A percentile compares a stretch with the other conserved stretches of the same genome.
These are phyloP conservation scores for Ptyas mucosa DNA, from an alignment of 2,113 vertebrate species.

Conservation along the genomic window DNA sequence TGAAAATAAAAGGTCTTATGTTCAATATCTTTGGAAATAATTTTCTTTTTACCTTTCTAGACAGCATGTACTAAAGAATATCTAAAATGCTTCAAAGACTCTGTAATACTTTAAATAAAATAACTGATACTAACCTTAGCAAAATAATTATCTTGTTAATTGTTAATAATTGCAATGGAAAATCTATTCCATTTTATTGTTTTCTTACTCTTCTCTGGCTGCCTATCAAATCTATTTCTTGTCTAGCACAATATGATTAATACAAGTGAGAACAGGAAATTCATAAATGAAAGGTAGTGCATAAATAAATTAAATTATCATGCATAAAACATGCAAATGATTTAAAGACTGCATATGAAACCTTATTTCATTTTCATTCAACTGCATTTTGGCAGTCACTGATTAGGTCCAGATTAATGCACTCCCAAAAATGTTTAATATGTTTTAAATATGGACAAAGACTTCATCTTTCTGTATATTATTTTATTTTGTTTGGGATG, in stretches of 20 bases:
- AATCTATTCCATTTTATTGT: slow-evolving; percentile 40
- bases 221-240: slow-evolving; percentile 56
- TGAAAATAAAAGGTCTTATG: slow-evolving; percentile 57
- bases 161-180: slow-evolving; percentile 35
- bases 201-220: slow-evolving; percentile 36
- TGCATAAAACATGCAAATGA: slow-evolving; percentile 81
- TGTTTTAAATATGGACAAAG: slow-evolving; percentile 73
- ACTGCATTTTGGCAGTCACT: slow-evolving; percentile 71
- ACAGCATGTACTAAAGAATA: slow-evolving; percentile 49
- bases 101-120: slow-evolving; percentile 36
- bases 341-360: slow-evolving; percentile 75
- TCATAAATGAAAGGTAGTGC: slow-evolving; percentile 75
- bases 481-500: not conserved
- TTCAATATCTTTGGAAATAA: slow-evolving; percentile 57
- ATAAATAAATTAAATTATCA: slow-evolving; percentile 77
- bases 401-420: slow-evolving; percentile 74
- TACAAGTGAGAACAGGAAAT: slow-evolving; percentile 68
- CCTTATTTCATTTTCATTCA: slow-evolving; percentile 73
- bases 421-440: slow-evolving; percentile 71
- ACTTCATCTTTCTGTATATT: slow-evolving; percentile 46
- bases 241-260: slow-evolving; percentile 59
- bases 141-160: slow-evolving; percentile 21
- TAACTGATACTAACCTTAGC: slow-evolving; percentile 33
- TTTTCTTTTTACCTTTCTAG: slow-evolving; percentile 48
- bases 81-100: slow-evolving; percentile 38